phyloP scores from a whole-genome alignment of 2,113 vertebrate species.

The Callospermophilus lateralis region DNA sequence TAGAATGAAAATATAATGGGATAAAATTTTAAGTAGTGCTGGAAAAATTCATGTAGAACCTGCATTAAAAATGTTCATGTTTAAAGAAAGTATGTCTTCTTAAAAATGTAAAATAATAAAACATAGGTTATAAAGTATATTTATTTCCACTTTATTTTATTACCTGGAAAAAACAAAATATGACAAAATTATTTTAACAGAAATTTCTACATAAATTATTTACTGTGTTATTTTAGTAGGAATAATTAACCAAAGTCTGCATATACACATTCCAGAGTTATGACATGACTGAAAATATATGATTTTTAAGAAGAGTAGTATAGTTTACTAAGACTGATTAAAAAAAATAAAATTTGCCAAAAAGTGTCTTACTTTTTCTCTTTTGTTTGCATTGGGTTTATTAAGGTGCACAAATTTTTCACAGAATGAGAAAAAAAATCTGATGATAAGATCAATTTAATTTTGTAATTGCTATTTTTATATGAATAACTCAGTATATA shows the following conservation, averaged over 20 bases:
- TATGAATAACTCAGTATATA: background rate
- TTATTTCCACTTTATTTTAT: constrained; percentile 80
- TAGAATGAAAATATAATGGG: constrained; percentile 54
- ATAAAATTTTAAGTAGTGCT: constrained; percentile 65
- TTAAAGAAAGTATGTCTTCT: constrained; percentile 78
- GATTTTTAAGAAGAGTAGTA: background rate
- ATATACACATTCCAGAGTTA: background rate
- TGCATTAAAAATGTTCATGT: constrained; percentile 71
- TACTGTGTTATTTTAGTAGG: background rate
- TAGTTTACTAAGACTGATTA: background rate
- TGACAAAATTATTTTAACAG: constrained; percentile 69
- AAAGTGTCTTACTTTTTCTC: background rate
- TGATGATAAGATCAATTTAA: background rate
- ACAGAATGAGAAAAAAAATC: background rate
- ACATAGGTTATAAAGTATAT: constrained; percentile 68
- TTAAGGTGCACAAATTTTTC: background rate
- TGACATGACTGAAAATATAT: background rate
- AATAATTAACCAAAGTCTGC: constrained; percentile 27
- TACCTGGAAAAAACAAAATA: constrained; percentile 80
- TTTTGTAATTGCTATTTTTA: background rate
- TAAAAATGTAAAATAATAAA: constrained; percentile 76
- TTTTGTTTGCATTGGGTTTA: background rate
- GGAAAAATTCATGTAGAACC: constrained; percentile 68
- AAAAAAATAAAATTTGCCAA: background rate
- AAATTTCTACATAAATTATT: constrained; percentile 32